Conservation (phyloP, 2,888 invertebrate genomes). For the Lasioglossum calceatum region DNA sequence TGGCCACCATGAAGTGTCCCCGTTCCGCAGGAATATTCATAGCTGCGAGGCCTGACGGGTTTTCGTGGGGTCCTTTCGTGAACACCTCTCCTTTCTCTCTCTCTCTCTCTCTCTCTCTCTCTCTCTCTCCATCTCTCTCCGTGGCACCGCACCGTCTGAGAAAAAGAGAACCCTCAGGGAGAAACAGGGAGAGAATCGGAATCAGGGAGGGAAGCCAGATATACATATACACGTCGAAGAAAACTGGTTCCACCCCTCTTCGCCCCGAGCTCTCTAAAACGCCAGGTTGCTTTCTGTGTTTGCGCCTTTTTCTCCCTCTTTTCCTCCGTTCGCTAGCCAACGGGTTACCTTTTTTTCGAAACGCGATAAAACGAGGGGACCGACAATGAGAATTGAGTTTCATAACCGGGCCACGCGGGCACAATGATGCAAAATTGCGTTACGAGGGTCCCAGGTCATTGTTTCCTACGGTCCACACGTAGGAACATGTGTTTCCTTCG, state of each 20-base stretch:
- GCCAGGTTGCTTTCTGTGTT: neutral
- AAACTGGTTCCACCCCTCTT: neutral
- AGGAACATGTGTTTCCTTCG: constrained; percentile 7
- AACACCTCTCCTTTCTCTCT: neutral
- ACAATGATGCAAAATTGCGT: constrained; percentile 80
- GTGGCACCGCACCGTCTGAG: constrained; percentile 11
- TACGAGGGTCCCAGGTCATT: constrained; percentile 79
- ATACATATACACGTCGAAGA: neutral
- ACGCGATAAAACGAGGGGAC: constrained; percentile 32
- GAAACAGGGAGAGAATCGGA: neutral
- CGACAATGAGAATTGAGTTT: constrained; percentile 80
- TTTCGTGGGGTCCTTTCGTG: constrained; percentile 2
- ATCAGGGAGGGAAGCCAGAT: neutral
- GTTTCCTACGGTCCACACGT: constrained; percentile 48
- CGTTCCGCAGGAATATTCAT: constrained; percentile 65
- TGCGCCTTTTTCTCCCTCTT: constrained; percentile 7
- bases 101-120: neutral
- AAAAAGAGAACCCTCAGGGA: constrained; percentile 55
- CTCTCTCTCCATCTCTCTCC: neutral
- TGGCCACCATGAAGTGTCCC: constrained; percentile 29
- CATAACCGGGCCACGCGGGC: constrained; percentile 76
- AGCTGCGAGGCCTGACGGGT: constrained; percentile 6
- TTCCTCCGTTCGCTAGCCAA: neutral
- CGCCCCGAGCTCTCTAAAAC: neutral
- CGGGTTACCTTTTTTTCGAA: constrained; percentile 21